Conservation (phyloP, 1,140 invertebrate genomes). For the Harpegnathos saltator region DNA sequence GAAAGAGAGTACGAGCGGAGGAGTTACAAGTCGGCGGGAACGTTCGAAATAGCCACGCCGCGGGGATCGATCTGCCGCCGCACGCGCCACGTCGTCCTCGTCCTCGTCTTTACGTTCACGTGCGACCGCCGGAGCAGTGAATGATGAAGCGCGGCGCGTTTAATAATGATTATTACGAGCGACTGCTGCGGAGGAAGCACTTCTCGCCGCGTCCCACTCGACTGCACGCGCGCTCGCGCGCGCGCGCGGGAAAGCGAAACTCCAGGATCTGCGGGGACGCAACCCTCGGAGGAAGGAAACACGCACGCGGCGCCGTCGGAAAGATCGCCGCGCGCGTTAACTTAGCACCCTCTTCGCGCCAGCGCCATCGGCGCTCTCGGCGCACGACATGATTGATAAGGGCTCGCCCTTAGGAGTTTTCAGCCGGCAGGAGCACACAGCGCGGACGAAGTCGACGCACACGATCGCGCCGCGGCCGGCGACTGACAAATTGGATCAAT, state of each 20-base stretch:
- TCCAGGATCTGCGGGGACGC: slow-evolving; percentile 11
- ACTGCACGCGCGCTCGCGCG: slow-evolving; percentile 8
- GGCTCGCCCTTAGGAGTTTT: slow-evolving; percentile 5
- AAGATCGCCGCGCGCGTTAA: not conserved
- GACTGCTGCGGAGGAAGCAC: slow-evolving; percentile 48
- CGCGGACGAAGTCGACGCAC: not conserved
- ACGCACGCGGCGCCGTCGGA: no score
- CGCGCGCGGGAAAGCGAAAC: slow-evolving; percentile 36
- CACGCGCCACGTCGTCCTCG: no score
- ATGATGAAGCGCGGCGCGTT: slow-evolving; percentile 37
- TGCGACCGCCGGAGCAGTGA: slow-evolving; percentile 1
- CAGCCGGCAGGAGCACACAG: not conserved
- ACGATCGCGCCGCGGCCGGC: not conserved
- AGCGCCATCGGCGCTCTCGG: no score
- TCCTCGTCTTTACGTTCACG: not conserved
- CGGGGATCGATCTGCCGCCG: no score
- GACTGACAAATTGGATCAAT: slow-evolving; percentile 50
- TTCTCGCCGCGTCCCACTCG: slow-evolving; percentile 9
- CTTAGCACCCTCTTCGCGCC: no score
- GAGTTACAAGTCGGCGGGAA: no score
- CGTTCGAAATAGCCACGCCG: no score
- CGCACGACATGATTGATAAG: slow-evolving; percentile 13
- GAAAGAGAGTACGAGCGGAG: not conserved
- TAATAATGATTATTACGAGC: slow-evolving; percentile 56
- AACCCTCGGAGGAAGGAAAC: no score